Conservation (phyloP, 2,797 vertebrate species). For the Sebastes trivittatus region DNA sequence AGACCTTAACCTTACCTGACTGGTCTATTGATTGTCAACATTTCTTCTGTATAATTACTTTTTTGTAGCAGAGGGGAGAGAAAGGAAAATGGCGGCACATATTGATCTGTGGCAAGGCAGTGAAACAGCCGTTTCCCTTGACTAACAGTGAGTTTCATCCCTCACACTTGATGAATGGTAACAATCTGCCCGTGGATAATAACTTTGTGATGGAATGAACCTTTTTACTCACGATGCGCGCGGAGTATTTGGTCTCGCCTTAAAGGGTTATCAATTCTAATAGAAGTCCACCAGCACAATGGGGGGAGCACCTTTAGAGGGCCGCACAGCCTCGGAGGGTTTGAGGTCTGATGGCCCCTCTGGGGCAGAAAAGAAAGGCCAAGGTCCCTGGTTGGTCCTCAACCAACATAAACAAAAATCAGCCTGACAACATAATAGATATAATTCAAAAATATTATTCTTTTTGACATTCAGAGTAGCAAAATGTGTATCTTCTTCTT, state of each 20-base stretch:
- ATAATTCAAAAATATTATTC: not conserved
- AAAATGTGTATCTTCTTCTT: not conserved
- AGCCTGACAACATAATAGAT: not conserved
- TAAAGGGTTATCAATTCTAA: conserved; percentile 83
- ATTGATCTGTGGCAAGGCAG: conserved; percentile 90
- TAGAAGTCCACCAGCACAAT: conserved; percentile 52
- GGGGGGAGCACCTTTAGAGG: conserved; percentile 33
- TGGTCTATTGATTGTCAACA: conserved; percentile 92
- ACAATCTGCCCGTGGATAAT: conserved; percentile 88
- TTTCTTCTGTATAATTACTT: conserved; percentile 98
- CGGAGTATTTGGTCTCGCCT: conserved; percentile 67
- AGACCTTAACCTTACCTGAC: conserved; percentile 86
- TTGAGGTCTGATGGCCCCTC: conserved; percentile 48
- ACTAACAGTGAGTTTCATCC: conserved; percentile 93
- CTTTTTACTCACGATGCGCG: conserved; percentile 76
- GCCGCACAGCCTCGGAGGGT: conserved; percentile 32
- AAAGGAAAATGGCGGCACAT: conserved; percentile 82
- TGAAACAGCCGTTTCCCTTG: conserved; percentile 92
- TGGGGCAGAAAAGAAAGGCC: conserved; percentile 44
- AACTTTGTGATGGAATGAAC: conserved; percentile 94
- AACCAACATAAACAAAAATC: conserved; percentile 41
- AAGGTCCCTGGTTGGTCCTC: conserved; percentile 49
- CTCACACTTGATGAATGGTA: conserved; percentile 93
- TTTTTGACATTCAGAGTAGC: not conserved
- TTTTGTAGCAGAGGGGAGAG: conserved; percentile 75